Conservation (phyloP, 64 coral and sea anemone genomes). For the Pachyseris speciosa region DNA sequence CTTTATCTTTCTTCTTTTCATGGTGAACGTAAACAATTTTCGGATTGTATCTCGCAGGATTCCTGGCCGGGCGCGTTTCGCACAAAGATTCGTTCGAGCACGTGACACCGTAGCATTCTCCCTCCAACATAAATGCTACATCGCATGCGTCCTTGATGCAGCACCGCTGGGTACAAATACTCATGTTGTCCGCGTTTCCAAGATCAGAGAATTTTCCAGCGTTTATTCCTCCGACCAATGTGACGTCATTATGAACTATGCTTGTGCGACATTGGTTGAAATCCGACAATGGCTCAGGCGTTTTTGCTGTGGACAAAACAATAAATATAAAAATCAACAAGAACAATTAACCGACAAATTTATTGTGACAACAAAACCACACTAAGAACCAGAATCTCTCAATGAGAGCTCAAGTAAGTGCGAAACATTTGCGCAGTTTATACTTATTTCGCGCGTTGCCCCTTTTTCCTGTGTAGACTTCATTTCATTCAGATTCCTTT, state of each 20-base stretch:
- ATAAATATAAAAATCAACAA: not conserved
- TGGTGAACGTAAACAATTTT: conserved; percentile 86
- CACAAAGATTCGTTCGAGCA: conserved; percentile 84
- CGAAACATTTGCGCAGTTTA: not conserved
- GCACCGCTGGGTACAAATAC: conserved; percentile 80
- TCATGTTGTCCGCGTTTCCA: conserved; percentile 74
- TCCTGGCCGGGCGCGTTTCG: conserved; percentile 78
- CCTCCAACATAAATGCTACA: conserved; percentile 91
- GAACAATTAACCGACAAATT: too few relatives aligned
- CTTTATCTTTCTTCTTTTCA: conserved; percentile 55
- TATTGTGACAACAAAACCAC: too few relatives aligned
- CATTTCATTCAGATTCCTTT: too few relatives aligned
- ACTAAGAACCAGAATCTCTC: too few relatives aligned
- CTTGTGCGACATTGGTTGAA: conserved; percentile 63
- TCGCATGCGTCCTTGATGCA: conserved; percentile 85
- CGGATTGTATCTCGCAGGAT: conserved; percentile 87
- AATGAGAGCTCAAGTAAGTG: not conserved
- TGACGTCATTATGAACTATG: conserved; percentile 88
- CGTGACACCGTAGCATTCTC: conserved; percentile 90
- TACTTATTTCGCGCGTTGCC: not conserved
- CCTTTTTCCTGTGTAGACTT: not conserved
- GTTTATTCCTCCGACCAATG: conserved; percentile 92
- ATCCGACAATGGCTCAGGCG: not conserved
- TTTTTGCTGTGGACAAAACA: not conserved
- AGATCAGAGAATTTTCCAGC: conserved; percentile 94